Evolutionary conservation across 1,140 invertebrate species (phyloP).

Genomic region (Cyclargus thomasi): DNA sequence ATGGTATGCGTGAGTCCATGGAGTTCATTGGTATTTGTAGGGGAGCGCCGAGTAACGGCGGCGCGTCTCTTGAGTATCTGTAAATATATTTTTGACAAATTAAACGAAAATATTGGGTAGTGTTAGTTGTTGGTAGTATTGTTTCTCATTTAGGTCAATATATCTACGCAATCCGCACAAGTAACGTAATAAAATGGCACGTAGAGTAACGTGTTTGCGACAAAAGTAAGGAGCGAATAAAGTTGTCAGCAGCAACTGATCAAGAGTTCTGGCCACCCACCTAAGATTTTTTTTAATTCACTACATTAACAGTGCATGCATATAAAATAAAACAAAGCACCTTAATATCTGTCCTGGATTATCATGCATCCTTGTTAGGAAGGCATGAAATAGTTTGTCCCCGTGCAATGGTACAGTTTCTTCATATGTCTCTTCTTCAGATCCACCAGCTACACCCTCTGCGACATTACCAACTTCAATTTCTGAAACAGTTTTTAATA

Average conservation of each 20-base stretch:
- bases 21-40: constrained; percentile 45
- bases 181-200: no score
- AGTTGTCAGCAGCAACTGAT: no score
- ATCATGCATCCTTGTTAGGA: constrained; percentile 81
- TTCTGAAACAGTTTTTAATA: constrained; percentile 32
- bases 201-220: no score
- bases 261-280: no score
- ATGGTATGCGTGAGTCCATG: constrained; percentile 57
- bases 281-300: no score
- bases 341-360: constrained; percentile 89
- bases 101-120: no score
- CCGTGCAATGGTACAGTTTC: constrained; percentile 85
- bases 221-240: no score
- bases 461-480: constrained; percentile 39
- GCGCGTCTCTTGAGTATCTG: constrained; percentile 82
- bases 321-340: constrained; percentile 59
- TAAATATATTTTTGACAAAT: constrained; percentile 27
- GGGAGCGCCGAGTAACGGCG: constrained; percentile 80
- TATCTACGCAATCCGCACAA: background rate
- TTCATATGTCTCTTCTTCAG: constrained; percentile 79
- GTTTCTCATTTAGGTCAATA: background rate
- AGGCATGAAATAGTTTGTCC: constrained; percentile 87
- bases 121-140: background rate
- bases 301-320: no score
- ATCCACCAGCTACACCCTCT: constrained; percentile 26